phyloP scores from a whole-genome alignment of 2,888 invertebrate genomes.

The Trichogramma evanescens region DNA sequence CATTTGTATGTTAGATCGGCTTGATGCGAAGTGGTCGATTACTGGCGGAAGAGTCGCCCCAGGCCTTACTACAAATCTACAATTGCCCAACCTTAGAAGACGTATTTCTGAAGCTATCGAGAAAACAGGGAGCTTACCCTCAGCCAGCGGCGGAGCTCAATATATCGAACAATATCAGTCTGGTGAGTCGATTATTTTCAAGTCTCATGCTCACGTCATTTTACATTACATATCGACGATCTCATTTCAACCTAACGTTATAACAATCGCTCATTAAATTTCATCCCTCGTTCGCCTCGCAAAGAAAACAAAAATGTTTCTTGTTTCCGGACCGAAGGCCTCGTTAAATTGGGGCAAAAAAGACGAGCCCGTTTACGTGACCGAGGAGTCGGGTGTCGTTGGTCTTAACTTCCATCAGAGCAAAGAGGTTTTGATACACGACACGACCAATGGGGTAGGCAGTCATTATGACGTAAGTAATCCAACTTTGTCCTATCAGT shows the following conservation, averaged over 20 bases:
- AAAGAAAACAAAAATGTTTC: background rate
- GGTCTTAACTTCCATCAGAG: constrained; percentile 86
- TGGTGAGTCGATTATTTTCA: constrained; percentile 43
- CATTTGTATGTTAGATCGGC: constrained; percentile 66
- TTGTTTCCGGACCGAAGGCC: background rate
- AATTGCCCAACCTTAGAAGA: constrained; percentile 80
- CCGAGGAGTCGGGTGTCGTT: constrained; percentile 79
- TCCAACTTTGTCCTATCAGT: background rate
- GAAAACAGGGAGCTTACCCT: constrained; percentile 57
- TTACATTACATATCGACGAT: too few species aligned
- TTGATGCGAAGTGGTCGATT: constrained; percentile 87
- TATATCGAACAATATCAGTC: constrained; percentile 69
- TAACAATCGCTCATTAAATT: too few species aligned
- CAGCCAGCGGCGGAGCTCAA: constrained; percentile 52
- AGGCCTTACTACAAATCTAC: constrained; percentile 75
- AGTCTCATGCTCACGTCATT: background rate
- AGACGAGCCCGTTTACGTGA: constrained; percentile 75
- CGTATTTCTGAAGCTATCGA: constrained; percentile 83
- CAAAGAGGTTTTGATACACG: constrained; percentile 78
- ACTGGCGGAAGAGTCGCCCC: constrained; percentile 85
- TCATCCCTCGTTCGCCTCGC: too few species aligned
- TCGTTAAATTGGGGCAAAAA: constrained; percentile 76
- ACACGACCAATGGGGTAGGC: constrained; percentile 58
- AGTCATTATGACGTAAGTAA: constrained; percentile 54
- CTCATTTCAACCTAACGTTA: too few species aligned